Conservation (phyloP, 2,888 invertebrate species). For the Pollenia amentaria region DNA sequence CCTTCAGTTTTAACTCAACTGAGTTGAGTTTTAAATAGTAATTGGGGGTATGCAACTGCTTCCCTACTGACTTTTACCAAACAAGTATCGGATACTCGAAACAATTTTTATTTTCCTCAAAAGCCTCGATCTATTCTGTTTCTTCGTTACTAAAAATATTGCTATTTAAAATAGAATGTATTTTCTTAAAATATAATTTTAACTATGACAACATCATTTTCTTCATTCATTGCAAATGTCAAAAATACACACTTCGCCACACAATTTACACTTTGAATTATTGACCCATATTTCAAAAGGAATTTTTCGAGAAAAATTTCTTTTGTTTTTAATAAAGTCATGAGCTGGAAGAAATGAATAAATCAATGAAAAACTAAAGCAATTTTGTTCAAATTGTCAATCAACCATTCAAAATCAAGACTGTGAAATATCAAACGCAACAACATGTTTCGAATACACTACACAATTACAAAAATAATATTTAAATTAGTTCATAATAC, state of each 20-base stretch:
- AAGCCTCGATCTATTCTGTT: too few species aligned
- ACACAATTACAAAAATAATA: conserved; percentile 45
- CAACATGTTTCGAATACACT: conserved; percentile 4
- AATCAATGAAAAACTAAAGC: conserved; percentile 26
- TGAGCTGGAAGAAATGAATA: conserved; percentile 23
- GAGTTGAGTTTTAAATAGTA: too few species aligned
- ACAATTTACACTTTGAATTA: conserved; percentile 47
- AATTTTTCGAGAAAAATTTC: conserved; percentile 10
- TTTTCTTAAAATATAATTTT: too few species aligned
- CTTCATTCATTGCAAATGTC: conserved; percentile 9
- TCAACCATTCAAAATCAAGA: conserved; percentile 67
- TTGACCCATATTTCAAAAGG: conserved; percentile 69
- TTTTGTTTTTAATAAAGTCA: conserved; percentile 37
- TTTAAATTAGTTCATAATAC: conserved; percentile 52
- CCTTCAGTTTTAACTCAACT: too few species aligned
- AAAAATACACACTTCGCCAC: background rate
- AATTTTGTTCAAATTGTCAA: conserved; percentile 68
- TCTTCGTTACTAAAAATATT: too few species aligned
- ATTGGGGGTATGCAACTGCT: too few species aligned
- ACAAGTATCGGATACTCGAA: too few species aligned
- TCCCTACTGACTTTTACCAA: too few species aligned
- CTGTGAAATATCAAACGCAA: conserved; percentile 71
- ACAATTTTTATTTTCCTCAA: too few species aligned
- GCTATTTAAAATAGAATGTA: too few species aligned
- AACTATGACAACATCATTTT: background rate